These are phyloP conservation scores for Zaprionus camerounensis DNA, from an alignment of 1,140 invertebrate species.

Conservation along the genomic window DNA sequence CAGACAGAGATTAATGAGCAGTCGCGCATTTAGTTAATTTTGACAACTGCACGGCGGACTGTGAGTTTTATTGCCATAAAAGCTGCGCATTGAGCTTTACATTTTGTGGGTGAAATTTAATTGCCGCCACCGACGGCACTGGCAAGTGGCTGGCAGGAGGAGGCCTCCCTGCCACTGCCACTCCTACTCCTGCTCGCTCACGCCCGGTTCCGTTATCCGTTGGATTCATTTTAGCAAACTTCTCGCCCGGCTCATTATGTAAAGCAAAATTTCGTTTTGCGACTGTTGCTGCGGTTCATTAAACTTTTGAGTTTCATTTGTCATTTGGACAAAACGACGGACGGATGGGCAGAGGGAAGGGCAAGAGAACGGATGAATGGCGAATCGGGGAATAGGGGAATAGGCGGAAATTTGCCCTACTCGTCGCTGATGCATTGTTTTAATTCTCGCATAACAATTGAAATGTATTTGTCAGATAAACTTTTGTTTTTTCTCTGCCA, in stretches of 20 bases:
- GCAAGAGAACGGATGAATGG: neutral
- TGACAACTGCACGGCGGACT: constrained; percentile 72
- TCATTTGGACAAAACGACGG: constrained; percentile 38
- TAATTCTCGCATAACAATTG: constrained; percentile 66
- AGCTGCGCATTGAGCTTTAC: constrained; percentile 63
- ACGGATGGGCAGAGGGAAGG: neutral
- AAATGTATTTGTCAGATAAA: constrained; percentile 79
- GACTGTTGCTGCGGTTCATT: constrained; percentile 76
- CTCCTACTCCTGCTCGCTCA: constrained; percentile 7
- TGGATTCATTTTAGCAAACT: constrained; percentile 25
- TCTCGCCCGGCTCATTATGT: constrained; percentile 53
- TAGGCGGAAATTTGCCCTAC: neutral
- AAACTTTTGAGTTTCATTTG: constrained; percentile 78
- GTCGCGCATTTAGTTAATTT: constrained; percentile 79
- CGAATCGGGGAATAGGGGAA: neutral
- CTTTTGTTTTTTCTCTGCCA: constrained; percentile 65
- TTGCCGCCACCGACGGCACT: constrained; percentile 46
- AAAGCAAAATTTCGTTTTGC: constrained; percentile 60
- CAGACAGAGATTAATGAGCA: constrained; percentile 79
- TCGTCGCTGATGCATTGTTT: constrained; percentile 52
- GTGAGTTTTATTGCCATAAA: constrained; percentile 59
- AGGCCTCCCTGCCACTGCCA: neutral
- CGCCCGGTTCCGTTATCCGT: constrained; percentile 11
- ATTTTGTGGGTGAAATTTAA: constrained; percentile 67
- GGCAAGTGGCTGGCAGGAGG: constrained; percentile 5